Percentiles rank a stretch among this genome's conserved stretches.
Conservation (phyloP, 2,797 vertebrate species). For the Poecilia wingei region DNA sequence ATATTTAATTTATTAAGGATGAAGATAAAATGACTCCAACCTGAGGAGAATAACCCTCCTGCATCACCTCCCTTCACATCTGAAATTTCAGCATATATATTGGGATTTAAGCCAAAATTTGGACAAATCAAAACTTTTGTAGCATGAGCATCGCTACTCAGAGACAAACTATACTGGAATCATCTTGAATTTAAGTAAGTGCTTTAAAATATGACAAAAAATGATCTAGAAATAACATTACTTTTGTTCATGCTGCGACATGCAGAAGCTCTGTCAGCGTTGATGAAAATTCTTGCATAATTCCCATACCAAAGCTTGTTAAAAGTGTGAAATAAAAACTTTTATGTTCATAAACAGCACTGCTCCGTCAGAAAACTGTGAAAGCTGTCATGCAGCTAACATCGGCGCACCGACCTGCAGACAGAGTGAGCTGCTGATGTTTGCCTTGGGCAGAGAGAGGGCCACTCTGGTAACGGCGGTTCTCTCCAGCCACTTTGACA, state of each 20-base stretch:
- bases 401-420: slow-evolving; percentile 65
- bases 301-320: background rate
- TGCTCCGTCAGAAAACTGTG: background rate
- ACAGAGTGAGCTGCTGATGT: slow-evolving; percentile 67
- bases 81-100: no score
- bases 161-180: background rate
- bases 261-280: background rate
- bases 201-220: background rate
- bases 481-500: slow-evolving; percentile 71
- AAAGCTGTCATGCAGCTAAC: background rate
- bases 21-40: background rate
- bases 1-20: background rate
- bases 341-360: background rate
- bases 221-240: background rate
- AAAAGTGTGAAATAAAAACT: background rate
- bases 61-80: no score
- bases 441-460: slow-evolving; percentile 70
- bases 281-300: background rate
- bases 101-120: background rate
- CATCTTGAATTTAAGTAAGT: background rate
- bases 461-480: slow-evolving; percentile 57
- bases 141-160: background rate
- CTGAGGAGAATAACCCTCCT: no score
- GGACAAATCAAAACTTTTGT: background rate
- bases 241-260: background rate